Base-by-base conservation (phyloP, 2,797 vertebrate species). In the Pempheris klunzingeri region DNA sequence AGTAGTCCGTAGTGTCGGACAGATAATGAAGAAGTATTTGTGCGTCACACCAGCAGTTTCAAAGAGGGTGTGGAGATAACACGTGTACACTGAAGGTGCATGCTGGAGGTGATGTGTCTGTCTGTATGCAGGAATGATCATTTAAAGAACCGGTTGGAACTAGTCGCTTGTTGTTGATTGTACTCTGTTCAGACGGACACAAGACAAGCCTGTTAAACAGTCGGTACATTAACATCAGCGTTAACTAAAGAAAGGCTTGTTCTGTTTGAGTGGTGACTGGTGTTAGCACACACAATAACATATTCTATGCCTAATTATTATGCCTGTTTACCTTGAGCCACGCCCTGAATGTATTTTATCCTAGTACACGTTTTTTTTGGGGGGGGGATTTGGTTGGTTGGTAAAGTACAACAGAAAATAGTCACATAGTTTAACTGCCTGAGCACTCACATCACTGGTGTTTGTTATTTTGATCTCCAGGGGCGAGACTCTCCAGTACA, bases 401-500 rank as follows among this genome's bases (percentile, higher is more conserved):
- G 13, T 38, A 15, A 12, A 32, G 12, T 13, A 18, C 43, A 55
- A 14, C 8, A 15, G 7, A 22, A 28, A 62, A 59, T 17, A 5
- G 39, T 8, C 22, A 26, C 11, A 30, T 15, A 15, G 7, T 50
- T 50, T n/a, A 18, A 20, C 24, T 26, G 61, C n/a, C 39, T 8
- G 22, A 28, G 5, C 18, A 7, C 24, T 82, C 41, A 46, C 12
- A 57, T 43, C 58, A 10, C n/a, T 22, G 26, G 18, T 55, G 13
- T 60, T 34, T 74, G 3, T 34, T 69, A 0, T 47, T 28, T 28
- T 39, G 3, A 18, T 63, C 77, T 87, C 41, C 76, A 95, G 94
- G 84, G 65, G 8, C 70, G 28, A 34, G 69, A 32, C 14, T 30
- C 67, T 49, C 50, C 47, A n/a, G 83, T 46, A 63, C 71, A 70